Evolutionary conservation across 2,888 invertebrate species (phyloP).

Genomic region (Neria commutata): DNA sequence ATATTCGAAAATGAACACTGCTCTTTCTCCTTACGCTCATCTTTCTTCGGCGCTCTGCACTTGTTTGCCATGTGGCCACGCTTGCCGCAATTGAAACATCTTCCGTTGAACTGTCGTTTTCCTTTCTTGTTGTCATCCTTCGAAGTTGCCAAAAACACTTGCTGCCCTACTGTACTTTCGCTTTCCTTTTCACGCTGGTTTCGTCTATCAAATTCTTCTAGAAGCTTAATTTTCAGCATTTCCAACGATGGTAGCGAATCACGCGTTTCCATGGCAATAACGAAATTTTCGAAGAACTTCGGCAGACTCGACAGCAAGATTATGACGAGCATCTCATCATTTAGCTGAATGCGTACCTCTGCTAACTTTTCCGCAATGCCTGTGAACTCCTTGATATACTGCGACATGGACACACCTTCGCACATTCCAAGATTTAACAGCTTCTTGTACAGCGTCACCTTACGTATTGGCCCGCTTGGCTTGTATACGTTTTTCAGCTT

Average conservation of each 20-base stretch:
- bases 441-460: slow-evolving; percentile 28
- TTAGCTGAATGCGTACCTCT: slow-evolving; percentile 17
- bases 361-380: slow-evolving; percentile 26
- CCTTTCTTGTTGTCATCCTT: background rate
- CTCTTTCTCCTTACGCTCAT: no score
- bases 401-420: slow-evolving; percentile 7
- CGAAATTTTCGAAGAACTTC: slow-evolving; percentile 24
- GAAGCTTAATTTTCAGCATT: slow-evolving; percentile 21
- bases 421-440: slow-evolving; percentile 19
- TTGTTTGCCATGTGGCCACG: slow-evolving; percentile 8
- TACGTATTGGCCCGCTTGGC: slow-evolving; percentile 29
- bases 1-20: no score
- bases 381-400: slow-evolving; percentile 24
- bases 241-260: slow-evolving; percentile 21
- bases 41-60: slow-evolving; percentile 1
- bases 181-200: slow-evolving; percentile 13
- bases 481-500: slow-evolving; percentile 22
- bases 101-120: background rate
- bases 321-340: slow-evolving; percentile 27
- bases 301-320: slow-evolving; percentile 27
- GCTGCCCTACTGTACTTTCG: slow-evolving; percentile 13
- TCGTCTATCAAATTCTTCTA: slow-evolving; percentile 24
- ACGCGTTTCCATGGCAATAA: slow-evolving; percentile 29
- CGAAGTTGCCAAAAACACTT: slow-evolving; percentile 15
- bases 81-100: slow-evolving; percentile 3